These are phyloP conservation scores for Ennomos quercinarius DNA, from an alignment of 2,888 invertebrate genomes.

Conservation along the genomic window DNA sequence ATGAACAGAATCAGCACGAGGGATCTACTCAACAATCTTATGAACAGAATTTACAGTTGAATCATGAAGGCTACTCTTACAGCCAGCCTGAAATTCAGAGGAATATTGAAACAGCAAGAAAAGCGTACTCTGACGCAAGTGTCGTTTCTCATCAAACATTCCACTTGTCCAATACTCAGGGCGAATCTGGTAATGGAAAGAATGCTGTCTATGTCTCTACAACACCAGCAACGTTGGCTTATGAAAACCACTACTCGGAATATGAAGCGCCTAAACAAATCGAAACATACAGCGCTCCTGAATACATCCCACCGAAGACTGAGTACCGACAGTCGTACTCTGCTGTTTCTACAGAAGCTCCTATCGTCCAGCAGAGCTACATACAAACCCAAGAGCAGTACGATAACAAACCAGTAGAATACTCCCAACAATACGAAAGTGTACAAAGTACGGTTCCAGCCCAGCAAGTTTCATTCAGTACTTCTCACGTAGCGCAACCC, in stretches of 20 bases:
- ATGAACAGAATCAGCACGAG: slow-evolving; percentile 59
- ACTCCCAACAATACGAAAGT: slow-evolving; percentile 50
- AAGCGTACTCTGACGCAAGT: slow-evolving; percentile 71
- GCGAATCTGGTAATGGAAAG: slow-evolving; percentile 58
- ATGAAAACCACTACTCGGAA: slow-evolving; percentile 73
- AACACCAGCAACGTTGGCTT: slow-evolving; percentile 68
- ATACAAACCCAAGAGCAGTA: slow-evolving; percentile 57
- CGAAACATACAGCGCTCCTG: slow-evolving; percentile 58
- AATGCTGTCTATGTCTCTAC: slow-evolving; percentile 66
- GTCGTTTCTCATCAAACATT: slow-evolving; percentile 75
- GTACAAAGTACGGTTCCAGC: slow-evolving; percentile 45
- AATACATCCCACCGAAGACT: slow-evolving; percentile 61
- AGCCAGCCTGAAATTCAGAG: slow-evolving; percentile 76
- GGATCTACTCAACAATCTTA: slow-evolving; percentile 51
- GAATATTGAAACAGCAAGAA: slow-evolving; percentile 56
- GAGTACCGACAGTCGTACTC: slow-evolving; percentile 62
- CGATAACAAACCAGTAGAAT: slow-evolving; percentile 54
- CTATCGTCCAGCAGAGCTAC: slow-evolving; percentile 61
- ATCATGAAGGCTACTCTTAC: slow-evolving; percentile 63
- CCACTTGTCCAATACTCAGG: slow-evolving; percentile 54
- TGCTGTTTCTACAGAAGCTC: slow-evolving; percentile 56
- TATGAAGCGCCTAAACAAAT: slow-evolving; percentile 60
- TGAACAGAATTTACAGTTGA: slow-evolving; percentile 55
- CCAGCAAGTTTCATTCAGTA: slow-evolving; percentile 58
- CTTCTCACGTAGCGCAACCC: slow-evolving; percentile 60